Base-by-base conservation (phyloP, 2,888 invertebrate species). In the Allolobophora icterica region DNA sequence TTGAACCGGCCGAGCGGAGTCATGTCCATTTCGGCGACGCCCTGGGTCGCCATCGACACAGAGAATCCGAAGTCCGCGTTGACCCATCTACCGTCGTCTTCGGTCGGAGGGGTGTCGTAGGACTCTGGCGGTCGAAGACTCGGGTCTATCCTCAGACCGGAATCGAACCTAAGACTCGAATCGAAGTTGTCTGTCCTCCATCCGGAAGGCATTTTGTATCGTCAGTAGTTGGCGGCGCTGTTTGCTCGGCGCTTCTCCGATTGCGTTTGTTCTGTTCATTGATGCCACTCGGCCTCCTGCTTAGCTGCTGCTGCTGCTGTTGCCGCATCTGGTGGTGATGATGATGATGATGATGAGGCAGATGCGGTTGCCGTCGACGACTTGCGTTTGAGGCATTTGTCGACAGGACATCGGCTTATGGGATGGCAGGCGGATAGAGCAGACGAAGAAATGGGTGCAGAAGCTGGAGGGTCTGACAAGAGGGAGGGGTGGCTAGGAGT, bases 1-100 rank as follows among this genome's bases (percentile, higher is more conserved):
- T 93, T 93, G 91, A 94, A 94, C 34, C 90, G 89, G 40, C 91
- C 90, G 92, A 94, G 93, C 35, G 84, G 58, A 24, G 91, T 87
- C 87, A 71, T 1, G 30, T 71, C 71, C 71, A 71, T 71, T 5
- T 71, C 71, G n/a, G n/a, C n/a, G n/a, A n/a, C n/a, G n/a, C n/a
- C n/a, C 5, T 71, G 71, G 11, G 71, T 30, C n/a, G 30, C 30
- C 71, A 71, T 71, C 71, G 71, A 71, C 5, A 71, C 71, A 11
- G 71, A 71, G 8, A 71, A 1, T 71, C 71, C 71, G 71, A 71
- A 71, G 71, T 71, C 71, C 13, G 71, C 30, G n/a, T 71, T n/a
- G 30, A 71, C 71, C 71, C 71, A 71, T 71, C 30, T 0, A n/a
- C n/a, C 17, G 87, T 87, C 87, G 35, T 19, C 15, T 8, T 87